Evolutionary conservation across 1,140 invertebrate species (phyloP).

Genomic region (Zaprionus gabonicus): DNA sequence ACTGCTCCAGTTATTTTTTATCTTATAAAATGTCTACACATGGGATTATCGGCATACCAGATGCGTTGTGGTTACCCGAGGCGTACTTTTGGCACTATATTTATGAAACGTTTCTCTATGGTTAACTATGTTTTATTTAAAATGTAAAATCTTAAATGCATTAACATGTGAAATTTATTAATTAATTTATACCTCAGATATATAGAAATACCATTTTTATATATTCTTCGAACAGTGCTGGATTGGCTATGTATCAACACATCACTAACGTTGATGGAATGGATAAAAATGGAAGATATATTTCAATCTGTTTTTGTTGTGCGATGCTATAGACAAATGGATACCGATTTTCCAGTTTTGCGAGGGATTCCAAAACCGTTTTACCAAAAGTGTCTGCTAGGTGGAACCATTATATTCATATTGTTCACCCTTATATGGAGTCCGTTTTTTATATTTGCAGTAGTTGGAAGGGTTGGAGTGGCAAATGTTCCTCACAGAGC

Average conservation of each 20-base stretch:
- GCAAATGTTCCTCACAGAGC: conserved; percentile 94
- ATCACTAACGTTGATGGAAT: conserved; percentile 97
- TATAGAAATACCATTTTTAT: conserved; percentile 97
- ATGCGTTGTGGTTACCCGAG: conserved; percentile 97
- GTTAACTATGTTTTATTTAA: conserved; percentile 96
- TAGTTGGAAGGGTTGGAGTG: conserved; percentile 96
- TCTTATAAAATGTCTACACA: conserved; percentile 97
- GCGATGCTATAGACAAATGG: conserved; percentile 95
- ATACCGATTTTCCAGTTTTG: conserved; percentile 95
- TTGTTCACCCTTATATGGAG: conserved; percentile 98
- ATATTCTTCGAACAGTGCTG: conserved; percentile 97
- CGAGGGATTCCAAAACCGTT: conserved; percentile 92
- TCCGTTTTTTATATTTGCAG: conserved; percentile 96
- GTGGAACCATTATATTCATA: conserved; percentile 93
- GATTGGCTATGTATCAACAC: conserved; percentile 99
- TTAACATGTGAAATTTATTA: background rate
- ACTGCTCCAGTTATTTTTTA: conserved; percentile 97
- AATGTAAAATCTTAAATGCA: conserved; percentile 88
- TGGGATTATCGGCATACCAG: conserved; percentile 97
- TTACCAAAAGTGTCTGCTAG: conserved; percentile 95
- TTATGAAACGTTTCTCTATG: conserved; percentile 96
- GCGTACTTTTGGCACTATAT: conserved; percentile 96
- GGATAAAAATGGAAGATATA: conserved; percentile 99
- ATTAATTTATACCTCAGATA: conserved; percentile 87
- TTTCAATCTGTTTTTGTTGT: conserved; percentile 97